phyloP scores from a whole-genome alignment of 2,113 vertebrate genomes.

The Myanophis thanlyinensis region DNA sequence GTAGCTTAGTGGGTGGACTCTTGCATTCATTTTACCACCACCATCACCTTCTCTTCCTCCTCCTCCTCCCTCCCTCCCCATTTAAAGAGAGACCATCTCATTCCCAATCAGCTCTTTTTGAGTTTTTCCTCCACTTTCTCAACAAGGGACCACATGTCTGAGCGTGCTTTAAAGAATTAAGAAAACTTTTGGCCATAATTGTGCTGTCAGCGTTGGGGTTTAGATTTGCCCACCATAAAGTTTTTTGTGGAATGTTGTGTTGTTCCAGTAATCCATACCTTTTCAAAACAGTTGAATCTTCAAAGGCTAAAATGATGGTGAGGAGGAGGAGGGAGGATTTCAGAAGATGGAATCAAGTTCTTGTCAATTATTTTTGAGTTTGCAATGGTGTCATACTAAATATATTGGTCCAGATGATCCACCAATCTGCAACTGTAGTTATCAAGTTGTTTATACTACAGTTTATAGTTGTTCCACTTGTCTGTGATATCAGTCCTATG shows the following conservation, averaged over 20 bases:
- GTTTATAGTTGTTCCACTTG: background rate
- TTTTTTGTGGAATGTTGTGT: background rate
- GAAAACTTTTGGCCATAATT: background rate
- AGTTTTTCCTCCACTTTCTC: background rate
- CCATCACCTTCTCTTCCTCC: no score
- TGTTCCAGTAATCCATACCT: background rate
- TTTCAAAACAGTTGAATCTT: background rate
- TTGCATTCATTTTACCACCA: background rate
- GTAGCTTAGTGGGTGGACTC: background rate
- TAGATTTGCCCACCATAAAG: slow-evolving; percentile 5
- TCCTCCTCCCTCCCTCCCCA: background rate
- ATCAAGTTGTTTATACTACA: background rate
- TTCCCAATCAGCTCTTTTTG: background rate
- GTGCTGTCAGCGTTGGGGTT: background rate
- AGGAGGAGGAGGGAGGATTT: background rate
- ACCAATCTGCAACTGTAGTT: background rate
- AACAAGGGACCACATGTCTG: background rate
- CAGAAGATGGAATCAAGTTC: background rate
- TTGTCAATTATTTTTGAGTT: background rate
- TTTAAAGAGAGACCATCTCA: background rate
- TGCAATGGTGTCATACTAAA: background rate
- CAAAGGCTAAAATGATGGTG: background rate
- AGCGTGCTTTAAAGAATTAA: background rate
- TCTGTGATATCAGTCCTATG: background rate
- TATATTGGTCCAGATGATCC: background rate